Evolutionary conservation across 2,113 vertebrate species (phyloP).

Genomic region (Dipodomys spectabilis): DNA sequence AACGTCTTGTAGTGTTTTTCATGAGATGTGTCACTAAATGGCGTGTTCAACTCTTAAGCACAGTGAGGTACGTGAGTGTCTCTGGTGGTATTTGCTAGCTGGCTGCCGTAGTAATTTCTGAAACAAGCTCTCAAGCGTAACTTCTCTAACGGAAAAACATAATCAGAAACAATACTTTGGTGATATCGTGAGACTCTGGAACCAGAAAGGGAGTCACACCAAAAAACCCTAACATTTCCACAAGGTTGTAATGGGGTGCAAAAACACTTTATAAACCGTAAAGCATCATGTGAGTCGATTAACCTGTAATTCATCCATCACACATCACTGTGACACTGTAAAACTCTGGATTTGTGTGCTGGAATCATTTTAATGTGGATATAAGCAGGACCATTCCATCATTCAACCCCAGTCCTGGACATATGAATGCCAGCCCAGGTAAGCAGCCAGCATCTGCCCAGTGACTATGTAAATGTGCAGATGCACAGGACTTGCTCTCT

Average conservation of each 20-base stretch:
- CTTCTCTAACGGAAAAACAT: constrained; percentile 3
- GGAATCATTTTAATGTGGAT: constrained; percentile 48
- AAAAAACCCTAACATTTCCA: constrained; percentile 9
- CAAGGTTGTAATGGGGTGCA: constrained; percentile 49
- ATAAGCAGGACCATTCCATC: neutral
- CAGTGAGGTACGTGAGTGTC: constrained; percentile 33
- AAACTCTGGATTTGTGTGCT: constrained; percentile 59
- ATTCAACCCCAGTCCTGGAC: constrained; percentile 5
- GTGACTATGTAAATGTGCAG: neutral
- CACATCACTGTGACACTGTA: constrained; percentile 47
- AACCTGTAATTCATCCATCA: constrained; percentile 64
- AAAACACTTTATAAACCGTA: constrained; percentile 67
- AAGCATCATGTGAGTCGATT: constrained; percentile 63
- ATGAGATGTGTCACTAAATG: constrained; percentile 48
- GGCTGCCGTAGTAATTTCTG: constrained; percentile 50
- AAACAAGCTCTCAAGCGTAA: constrained; percentile 50
- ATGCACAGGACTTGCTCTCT: neutral
- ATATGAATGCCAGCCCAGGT: neutral
- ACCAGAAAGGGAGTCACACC: constrained; percentile 59
- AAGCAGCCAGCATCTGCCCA: constrained; percentile 9
- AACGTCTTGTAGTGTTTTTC: constrained; percentile 46
- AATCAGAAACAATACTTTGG: constrained; percentile 44
- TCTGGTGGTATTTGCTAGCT: constrained; percentile 7
- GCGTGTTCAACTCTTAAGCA: constrained; percentile 58
- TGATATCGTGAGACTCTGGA: neutral